These are phyloP conservation scores for Drosophila demipolita DNA, from an alignment of 2,888 invertebrate genomes.

Conservation along the genomic window DNA sequence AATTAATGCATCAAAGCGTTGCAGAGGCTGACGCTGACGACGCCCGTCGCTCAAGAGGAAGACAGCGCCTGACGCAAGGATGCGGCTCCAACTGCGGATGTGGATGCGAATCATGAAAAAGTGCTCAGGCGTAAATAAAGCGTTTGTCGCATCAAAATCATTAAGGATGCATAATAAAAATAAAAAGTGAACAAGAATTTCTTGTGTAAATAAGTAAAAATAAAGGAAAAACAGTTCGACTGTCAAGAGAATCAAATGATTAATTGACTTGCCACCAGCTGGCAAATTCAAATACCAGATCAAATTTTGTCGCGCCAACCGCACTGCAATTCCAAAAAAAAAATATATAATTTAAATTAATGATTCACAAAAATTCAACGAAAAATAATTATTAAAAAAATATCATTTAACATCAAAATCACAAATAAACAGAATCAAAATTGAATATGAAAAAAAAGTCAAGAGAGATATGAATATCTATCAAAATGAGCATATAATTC, in stretches of 20 bases:
- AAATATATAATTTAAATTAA: slow-evolving; percentile 64
- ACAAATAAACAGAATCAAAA: slow-evolving; percentile 9
- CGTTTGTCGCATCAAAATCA: slow-evolving; percentile 52
- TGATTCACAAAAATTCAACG: slow-evolving; percentile 30
- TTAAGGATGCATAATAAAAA: slow-evolving; percentile 27
- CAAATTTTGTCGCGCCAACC: slow-evolving; percentile 16
- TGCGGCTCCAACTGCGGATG: slow-evolving; percentile 1
- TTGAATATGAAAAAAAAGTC: slow-evolving; percentile 28
- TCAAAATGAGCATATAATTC: slow-evolving; percentile 13
- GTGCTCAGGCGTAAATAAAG: slow-evolving; percentile 62
- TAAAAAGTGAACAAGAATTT: slow-evolving; percentile 14
- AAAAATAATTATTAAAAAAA: slow-evolving; percentile 62
- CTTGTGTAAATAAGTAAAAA: slow-evolving; percentile 33
- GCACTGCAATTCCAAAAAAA: slow-evolving; percentile 35
- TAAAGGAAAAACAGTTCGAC: slow-evolving; percentile 9
- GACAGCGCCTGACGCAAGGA: slow-evolving; percentile 20
- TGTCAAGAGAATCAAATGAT: slow-evolving; percentile 46
- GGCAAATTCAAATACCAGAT: slow-evolving; percentile 36
- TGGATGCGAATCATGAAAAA: slow-evolving; percentile 31
- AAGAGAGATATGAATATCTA: slow-evolving; percentile 46
- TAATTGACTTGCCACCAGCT: slow-evolving; percentile 40
- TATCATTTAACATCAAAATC: slow-evolving; percentile 60
- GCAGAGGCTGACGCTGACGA: slow-evolving; percentile 52
- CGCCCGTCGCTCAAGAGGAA: slow-evolving; percentile 72
- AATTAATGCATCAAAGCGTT: slow-evolving; percentile 80